Evolutionary conservation across 2,888 invertebrate species (phyloP), one percentile per base, ranked within the genome.

Genomic region (Dryomyza anilis): DNA sequence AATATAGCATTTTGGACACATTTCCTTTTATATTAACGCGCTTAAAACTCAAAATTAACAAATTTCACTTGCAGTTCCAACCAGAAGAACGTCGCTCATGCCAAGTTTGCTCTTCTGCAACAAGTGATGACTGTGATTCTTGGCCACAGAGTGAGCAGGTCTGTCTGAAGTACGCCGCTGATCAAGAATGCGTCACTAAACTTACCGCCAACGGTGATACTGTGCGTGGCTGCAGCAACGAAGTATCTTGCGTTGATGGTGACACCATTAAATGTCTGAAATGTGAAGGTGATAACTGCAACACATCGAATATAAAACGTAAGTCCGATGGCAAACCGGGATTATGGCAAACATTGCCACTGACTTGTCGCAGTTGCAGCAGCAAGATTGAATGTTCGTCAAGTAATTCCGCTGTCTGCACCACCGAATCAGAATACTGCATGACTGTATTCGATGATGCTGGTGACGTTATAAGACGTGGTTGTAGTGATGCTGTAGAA

Each of bases 291-390:
- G 27, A 57, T 5, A 65, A 74, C 27, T 81, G 80, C 64, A 81
- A 81, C 39, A 67, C 66, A 1, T 66, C 21, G 3, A 78, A 81
- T 33, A 55, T 81, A 19, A 72, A 74, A 53, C 71, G 78, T 1
- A 55, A 71, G 16, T 56, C 43, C 3, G 78, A 80, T 57, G 80
- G 73, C 0, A 73, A 73, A 27, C 78, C 81, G 0, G 81, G 81
- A 0, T 55, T 67, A 6, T 81, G 81, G 81, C 82, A 81, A 64
- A 5, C 50, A 12, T 60, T 80, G 46, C 82, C 81, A 2, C 58
- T 81, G 12, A 71, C 69, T 27, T 81, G 81, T 27, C 71, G 70
- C 8, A 67, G 46, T 12, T 81, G 81, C 61, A 55, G 39, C 3
- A 72, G 68, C 12, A 55, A 67, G 3, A 48, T 69, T 0, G 71